Conservation (phyloP, 1,140 invertebrate genomes). For the Berghia stephanieae region DNA sequence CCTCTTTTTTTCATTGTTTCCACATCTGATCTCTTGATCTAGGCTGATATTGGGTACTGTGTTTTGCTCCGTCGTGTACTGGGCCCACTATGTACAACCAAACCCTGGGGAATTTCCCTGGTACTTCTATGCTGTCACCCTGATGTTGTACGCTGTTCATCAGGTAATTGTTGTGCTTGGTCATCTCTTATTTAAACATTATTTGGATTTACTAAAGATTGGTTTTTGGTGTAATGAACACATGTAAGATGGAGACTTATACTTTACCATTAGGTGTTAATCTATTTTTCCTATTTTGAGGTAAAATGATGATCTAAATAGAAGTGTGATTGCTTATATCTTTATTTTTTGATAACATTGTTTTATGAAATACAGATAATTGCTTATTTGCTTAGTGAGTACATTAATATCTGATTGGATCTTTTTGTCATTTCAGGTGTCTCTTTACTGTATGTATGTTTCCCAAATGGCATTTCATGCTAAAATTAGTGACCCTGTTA, state of each 20-base stretch:
- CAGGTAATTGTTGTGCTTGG: too few species aligned
- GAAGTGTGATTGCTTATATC: too few species aligned
- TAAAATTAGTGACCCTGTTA: slow-evolving; percentile 86
- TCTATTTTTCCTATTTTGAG: too few species aligned
- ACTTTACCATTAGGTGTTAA: too few species aligned
- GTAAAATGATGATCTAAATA: too few species aligned
- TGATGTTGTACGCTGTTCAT: slow-evolving; percentile 86
- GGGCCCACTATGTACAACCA: slow-evolving; percentile 79
- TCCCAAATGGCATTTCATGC: slow-evolving; percentile 82
- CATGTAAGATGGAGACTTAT: too few species aligned
- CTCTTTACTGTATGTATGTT: slow-evolving; percentile 78
- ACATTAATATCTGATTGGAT: neutral
- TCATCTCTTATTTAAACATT: too few species aligned
- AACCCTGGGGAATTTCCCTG: slow-evolving; percentile 76
- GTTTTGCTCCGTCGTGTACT: slow-evolving; percentile 82
- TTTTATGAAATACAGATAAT: too few species aligned
- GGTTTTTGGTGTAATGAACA: too few species aligned
- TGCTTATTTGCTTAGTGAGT: neutral
- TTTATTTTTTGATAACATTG: too few species aligned
- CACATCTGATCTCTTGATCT: too few species aligned
- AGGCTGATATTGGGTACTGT: slow-evolving; percentile 86
- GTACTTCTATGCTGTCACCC: slow-evolving; percentile 83
- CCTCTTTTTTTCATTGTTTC: slow-evolving; percentile 35
- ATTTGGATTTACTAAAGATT: too few species aligned
- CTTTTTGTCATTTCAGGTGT: slow-evolving; percentile 52